Conservation (phyloP, 2,797 vertebrate species). For the Chromis chromis region DNA sequence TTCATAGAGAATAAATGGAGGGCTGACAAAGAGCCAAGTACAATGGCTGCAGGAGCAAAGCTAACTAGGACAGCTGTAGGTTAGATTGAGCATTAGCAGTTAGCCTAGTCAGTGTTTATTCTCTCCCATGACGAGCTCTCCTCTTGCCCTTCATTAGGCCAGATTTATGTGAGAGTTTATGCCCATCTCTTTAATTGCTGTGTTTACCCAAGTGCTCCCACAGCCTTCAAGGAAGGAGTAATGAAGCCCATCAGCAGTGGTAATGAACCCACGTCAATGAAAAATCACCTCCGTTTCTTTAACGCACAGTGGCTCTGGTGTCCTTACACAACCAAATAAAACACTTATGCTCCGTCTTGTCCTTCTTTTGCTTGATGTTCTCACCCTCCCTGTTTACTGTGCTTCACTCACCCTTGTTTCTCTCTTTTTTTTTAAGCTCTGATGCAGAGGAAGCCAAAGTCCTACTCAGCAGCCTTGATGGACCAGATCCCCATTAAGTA, state of each 20-base stretch:
- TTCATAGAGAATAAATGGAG: slow-evolving; percentile 59
- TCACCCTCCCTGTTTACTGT: slow-evolving; percentile 17
- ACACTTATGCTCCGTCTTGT: slow-evolving; percentile 45
- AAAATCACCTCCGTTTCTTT: slow-evolving; percentile 74
- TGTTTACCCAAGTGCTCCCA: slow-evolving; percentile 82
- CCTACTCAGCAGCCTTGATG: slow-evolving; percentile 96
- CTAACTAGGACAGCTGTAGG: slow-evolving; percentile 75
- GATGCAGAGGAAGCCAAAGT: slow-evolving; percentile 97
- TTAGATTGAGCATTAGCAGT: slow-evolving; percentile 75
- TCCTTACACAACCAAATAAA: slow-evolving; percentile 57
- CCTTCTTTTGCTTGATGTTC: slow-evolving; percentile 50
- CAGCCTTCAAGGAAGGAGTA: slow-evolving; percentile 78
- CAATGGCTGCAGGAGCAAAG: slow-evolving; percentile 52
- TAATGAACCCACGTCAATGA: slow-evolving; percentile 81
- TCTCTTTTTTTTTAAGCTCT: slow-evolving; percentile 82
- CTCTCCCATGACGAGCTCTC: slow-evolving; percentile 68
- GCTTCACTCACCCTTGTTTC: slow-evolving; percentile 13
- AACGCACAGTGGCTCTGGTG: slow-evolving; percentile 51
- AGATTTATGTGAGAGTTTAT: slow-evolving; percentile 81
- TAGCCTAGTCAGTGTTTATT: slow-evolving; percentile 74
- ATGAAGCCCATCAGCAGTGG: slow-evolving; percentile 78
- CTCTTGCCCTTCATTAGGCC: slow-evolving; percentile 80
- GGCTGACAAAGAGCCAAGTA: slow-evolving; percentile 64
- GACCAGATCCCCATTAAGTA: slow-evolving; percentile 99
- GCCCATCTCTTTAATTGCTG: slow-evolving; percentile 80